These are phyloP conservation scores for Plecturocebus donacophilus DNA, from an alignment of 2,113 vertebrate genomes.

Conservation along the genomic window DNA sequence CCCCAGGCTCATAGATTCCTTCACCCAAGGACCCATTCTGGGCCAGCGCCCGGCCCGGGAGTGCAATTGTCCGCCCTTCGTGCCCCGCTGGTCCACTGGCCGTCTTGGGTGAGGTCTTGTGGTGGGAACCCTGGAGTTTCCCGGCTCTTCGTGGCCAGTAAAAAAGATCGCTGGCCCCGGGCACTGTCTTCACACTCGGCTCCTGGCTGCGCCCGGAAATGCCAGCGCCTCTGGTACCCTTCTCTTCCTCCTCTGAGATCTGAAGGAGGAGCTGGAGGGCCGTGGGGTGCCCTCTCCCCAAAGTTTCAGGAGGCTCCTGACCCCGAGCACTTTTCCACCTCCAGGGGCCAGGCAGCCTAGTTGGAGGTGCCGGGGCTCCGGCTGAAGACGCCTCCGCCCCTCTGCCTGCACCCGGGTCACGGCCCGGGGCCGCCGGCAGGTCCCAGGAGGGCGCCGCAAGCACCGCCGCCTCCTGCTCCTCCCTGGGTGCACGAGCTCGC, in stretches of 20 bases:
- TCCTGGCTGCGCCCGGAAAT: conserved; percentile 42
- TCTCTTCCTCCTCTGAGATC: conserved; percentile 48
- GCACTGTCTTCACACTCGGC: not conserved
- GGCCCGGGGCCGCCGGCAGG: not conserved
- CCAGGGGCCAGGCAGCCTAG: conserved; percentile 18
- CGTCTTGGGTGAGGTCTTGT: not conserved
- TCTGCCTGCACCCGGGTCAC: not conserved
- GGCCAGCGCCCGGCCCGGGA: conserved; percentile 82
- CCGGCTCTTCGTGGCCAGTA: conserved; percentile 63
- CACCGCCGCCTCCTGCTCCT: conserved; percentile 6
- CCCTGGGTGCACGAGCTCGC: not conserved
- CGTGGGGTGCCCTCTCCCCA: conserved; percentile 21
- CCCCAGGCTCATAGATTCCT: conserved; percentile 51
- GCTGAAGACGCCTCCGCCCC: not conserved
- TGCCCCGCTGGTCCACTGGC: not conserved
- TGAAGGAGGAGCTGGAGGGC: conserved; percentile 59
- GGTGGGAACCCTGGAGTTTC: conserved; percentile 55
- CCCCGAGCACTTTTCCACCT: conserved; percentile 26
- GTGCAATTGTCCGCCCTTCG: conserved; percentile 81
- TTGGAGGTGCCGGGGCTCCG: conserved; percentile 39
- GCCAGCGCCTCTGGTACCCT: not conserved
- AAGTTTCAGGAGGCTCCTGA: not conserved
- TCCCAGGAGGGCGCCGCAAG: conserved; percentile 78
- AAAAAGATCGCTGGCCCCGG: conserved; percentile 57
- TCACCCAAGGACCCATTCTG: conserved; percentile 86